Percentiles rank a stretch among this genome's conserved stretches.
Evolutionary conservation across 2,888 invertebrate genomes (phyloP).

Genomic region (Amphimallon solstitiale): DNA sequence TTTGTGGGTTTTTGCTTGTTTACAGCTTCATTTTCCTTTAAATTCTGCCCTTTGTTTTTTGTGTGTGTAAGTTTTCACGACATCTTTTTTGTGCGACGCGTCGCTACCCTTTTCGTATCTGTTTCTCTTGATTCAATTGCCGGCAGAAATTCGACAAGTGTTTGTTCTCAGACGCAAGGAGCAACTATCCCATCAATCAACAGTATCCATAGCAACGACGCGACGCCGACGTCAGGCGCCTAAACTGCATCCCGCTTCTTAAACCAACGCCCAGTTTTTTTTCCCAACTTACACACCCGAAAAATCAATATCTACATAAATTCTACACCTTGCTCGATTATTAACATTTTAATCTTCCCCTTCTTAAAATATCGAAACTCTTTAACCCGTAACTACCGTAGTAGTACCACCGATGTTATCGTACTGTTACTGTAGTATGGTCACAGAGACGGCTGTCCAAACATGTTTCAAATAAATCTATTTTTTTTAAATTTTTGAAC

Average conservation of each 20-base stretch:
- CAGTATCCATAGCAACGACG: slow-evolving; percentile 48
- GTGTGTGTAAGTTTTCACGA: too few relatives aligned
- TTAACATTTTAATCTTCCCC: slow-evolving; percentile 16
- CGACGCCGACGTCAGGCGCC: slow-evolving; percentile 51
- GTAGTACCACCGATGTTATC: too few relatives aligned
- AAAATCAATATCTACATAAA: slow-evolving; percentile 60
- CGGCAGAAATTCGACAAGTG: slow-evolving; percentile 57
- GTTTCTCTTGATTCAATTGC: slow-evolving; percentile 25
- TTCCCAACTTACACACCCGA: slow-evolving; percentile 58
- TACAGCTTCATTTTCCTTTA: too few relatives aligned
- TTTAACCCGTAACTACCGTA: too few relatives aligned
- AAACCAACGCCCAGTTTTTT: slow-evolving; percentile 63
- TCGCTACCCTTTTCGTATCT: too few relatives aligned
- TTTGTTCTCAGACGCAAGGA: slow-evolving; percentile 50
- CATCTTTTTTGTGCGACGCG: too few relatives aligned
- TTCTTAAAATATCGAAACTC: neutral
- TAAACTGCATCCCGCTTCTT: slow-evolving; percentile 54
- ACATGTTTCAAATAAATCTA: too few relatives aligned
- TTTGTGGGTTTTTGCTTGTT: too few relatives aligned
- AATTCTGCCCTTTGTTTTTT: too few relatives aligned
- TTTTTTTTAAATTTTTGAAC: too few relatives aligned
- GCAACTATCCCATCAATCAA: slow-evolving; percentile 52
- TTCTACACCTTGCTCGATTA: slow-evolving; percentile 45
- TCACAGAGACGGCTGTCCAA: too few relatives aligned
- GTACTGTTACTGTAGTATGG: too few relatives aligned